Conservation (phyloP, 2,888 invertebrate species). For the Ormyrus labotus region DNA sequence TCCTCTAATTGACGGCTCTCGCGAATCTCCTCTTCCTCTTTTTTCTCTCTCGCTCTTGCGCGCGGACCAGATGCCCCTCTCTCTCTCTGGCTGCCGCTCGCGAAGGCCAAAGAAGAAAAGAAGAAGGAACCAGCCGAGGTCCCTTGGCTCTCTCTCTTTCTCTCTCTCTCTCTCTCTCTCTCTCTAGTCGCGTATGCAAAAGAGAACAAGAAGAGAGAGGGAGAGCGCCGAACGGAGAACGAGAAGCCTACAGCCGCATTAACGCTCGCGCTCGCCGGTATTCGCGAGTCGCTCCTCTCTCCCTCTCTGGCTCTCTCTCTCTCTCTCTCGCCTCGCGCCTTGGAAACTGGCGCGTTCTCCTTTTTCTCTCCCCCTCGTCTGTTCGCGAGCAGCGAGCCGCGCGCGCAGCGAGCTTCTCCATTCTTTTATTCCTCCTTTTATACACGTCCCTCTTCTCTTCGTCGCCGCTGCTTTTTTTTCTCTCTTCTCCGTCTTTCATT, state of each 20-base stretch:
- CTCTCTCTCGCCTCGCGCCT: constrained; percentile 46
- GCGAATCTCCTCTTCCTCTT: constrained; percentile 66
- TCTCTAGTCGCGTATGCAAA: constrained; percentile 67
- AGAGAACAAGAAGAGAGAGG: constrained; percentile 61
- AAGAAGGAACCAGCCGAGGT: constrained; percentile 16
- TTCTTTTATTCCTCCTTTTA: constrained; percentile 15
- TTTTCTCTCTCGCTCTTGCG: constrained; percentile 63
- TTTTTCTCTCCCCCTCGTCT: constrained; percentile 45
- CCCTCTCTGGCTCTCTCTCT: too few relatives aligned
- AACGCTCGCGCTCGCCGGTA: constrained; percentile 60
- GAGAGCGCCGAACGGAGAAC: constrained; percentile 49
- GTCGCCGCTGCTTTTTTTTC: constrained; percentile 14
- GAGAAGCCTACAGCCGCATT: constrained; percentile 65
- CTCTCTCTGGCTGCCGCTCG: constrained; percentile 60
- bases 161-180: constrained; percentile 59
- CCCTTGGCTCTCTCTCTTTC: background rate
- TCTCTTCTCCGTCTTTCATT: background rate
- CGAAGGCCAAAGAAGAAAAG: constrained; percentile 39
- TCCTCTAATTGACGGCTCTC: constrained; percentile 72
- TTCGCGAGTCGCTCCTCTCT: constrained; percentile 56
- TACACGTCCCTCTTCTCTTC: background rate
- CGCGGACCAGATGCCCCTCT: constrained; percentile 61
- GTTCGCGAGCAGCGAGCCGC: constrained; percentile 18
- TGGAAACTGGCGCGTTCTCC: constrained; percentile 41
- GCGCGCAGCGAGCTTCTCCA: background rate